These are phyloP conservation scores for Aphis gossypii DNA, from an alignment of 1,140 invertebrate species.

Conservation along the genomic window DNA sequence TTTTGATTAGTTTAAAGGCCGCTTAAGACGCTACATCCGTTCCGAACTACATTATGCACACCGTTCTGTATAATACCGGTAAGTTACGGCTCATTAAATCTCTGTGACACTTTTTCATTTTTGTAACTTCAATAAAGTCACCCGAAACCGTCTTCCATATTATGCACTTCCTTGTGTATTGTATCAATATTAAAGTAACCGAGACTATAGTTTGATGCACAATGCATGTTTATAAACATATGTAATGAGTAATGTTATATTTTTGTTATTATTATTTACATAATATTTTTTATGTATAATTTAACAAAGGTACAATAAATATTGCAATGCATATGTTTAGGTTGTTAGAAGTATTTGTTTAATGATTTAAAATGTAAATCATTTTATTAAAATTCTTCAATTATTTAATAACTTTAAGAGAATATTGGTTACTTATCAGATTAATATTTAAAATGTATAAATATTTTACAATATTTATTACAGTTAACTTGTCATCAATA, in stretches of 20 bases:
- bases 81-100: neutral
- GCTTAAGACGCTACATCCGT: neutral
- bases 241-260: neutral
- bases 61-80: neutral
- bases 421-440: neutral
- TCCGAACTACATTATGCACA: neutral
- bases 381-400: neutral
- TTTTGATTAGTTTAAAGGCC: conserved; percentile 10
- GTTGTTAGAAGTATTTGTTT: too few species aligned
- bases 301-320: neutral
- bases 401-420: neutral
- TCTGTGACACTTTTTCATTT: neutral
- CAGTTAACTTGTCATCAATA: too few species aligned
- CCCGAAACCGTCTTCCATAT: neutral
- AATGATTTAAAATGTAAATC: neutral
- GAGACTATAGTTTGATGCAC: neutral
- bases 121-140: neutral
- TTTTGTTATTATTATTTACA: neutral
- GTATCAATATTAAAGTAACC: neutral
- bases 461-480: neutral
- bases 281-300: neutral
- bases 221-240: neutral
- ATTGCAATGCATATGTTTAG: neutral
- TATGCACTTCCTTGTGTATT: neutral
- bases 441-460: neutral